A percentile compares a stretch with the other conserved stretches of the same genome.
Conservation (phyloP, 2,113 vertebrate genomes). For the Turnix velox region DNA sequence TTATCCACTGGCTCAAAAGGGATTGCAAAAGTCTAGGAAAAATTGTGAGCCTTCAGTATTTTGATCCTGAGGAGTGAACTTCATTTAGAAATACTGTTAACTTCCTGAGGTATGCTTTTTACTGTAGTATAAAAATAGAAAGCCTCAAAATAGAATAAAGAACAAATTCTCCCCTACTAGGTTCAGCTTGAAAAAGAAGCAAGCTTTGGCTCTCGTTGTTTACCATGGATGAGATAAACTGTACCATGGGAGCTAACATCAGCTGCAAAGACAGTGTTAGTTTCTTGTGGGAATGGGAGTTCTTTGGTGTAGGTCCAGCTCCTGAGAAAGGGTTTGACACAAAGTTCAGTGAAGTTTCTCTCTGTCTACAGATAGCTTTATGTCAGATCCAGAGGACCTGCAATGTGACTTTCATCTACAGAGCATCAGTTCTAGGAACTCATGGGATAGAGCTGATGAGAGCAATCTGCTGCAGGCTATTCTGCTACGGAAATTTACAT, state of each 20-base stretch:
- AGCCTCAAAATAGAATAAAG: neutral
- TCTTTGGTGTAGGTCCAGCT: neutral
- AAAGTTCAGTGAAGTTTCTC: neutral
- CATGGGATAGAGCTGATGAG: neutral
- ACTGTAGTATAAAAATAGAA: neutral
- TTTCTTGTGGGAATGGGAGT: neutral
- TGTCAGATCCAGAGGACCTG: neutral
- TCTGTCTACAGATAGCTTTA: neutral
- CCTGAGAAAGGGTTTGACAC: neutral
- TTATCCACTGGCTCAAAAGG: neutral
- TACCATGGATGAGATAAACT: neutral
- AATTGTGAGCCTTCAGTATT: neutral
- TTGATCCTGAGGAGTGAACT: neutral
- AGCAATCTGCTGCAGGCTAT: neutral
- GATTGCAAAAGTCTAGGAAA: neutral
- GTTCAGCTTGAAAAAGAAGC: neutral
- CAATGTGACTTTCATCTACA: neutral
- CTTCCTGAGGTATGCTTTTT: neutral
- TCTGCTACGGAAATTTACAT: too few relatives aligned
- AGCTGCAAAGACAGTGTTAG: fast-evolving
- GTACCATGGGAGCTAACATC: neutral
- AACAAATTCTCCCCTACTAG: neutral
- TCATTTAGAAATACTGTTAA: neutral
- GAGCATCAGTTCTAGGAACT: neutral
- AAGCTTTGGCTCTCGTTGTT: neutral